Conservation (phyloP, 1,140 invertebrate species). For the Aphis gossypii region DNA sequence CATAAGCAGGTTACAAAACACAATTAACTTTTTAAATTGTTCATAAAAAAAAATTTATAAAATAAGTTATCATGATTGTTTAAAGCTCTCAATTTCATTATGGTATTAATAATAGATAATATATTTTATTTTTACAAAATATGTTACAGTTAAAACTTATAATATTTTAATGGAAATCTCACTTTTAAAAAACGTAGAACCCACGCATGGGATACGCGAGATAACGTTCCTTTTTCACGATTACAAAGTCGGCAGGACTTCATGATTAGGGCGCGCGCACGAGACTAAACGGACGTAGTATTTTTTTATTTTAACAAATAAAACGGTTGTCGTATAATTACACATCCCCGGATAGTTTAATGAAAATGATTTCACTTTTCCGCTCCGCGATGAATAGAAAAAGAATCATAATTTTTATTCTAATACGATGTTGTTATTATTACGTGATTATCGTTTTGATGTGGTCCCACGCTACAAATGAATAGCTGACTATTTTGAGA, state of each 20-base stretch:
- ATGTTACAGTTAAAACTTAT: neutral
- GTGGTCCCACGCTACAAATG: constrained; percentile 34
- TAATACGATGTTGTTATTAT: neutral
- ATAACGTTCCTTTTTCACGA: neutral
- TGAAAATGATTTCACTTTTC: constrained; percentile 53
- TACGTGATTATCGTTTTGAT: neutral
- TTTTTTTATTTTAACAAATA: neutral
- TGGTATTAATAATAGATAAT: neutral
- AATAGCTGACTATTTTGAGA: neutral
- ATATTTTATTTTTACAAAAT: neutral
- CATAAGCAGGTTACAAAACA: neutral
- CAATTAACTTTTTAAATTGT: neutral
- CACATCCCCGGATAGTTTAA: constrained; percentile 26
- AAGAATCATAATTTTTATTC: constrained; percentile 7
- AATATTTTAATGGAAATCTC: neutral
- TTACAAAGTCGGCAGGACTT: constrained; percentile 42
- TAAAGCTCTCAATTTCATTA: neutral
- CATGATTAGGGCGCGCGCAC: neutral
- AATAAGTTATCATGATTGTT: neutral
- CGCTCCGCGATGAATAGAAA: neutral
- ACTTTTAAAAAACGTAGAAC: constrained; percentile 39
- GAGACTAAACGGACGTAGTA: neutral
- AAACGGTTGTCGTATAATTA: constrained; percentile 33
- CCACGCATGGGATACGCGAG: constrained; percentile 44
- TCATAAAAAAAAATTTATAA: neutral